Base-by-base conservation (phyloP, 1,140 invertebrate genomes). In the Dryas iulia region DNA sequence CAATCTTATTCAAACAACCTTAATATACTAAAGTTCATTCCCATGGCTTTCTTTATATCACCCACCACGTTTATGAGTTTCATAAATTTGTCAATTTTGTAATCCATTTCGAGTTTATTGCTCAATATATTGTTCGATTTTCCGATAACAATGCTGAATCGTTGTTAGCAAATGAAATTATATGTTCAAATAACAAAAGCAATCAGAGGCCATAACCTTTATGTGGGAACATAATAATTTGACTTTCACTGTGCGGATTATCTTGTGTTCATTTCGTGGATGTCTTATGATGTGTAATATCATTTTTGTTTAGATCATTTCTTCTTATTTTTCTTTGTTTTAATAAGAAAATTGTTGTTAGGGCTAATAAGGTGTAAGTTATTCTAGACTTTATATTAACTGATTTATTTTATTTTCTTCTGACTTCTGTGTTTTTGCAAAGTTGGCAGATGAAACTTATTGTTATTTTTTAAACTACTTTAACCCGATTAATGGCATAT, bases 1-100 rank as follows among this genome's bases (percentile, higher is more conserved):
- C 2, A 23, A 18, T 53, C 54, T 69, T 31, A 58, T 69, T 64
- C 59, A 59, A 59, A 64, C 59, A n/a, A 33, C 35, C 14, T 10
- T 59, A 63, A 53, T 64, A 69, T 52, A 59, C 58, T 47, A 18
- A 47, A 47, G 39, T 2, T 4, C 39, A 21, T 35, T 64, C 33
- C 23, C 59, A 14, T 24, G 60, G 33, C 33, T 64, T 64, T 63
- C 67, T 69, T 69, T 69, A 56, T 59, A 12, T 28, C 26, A 30
- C 30, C 26, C 26, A 30, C 30, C 26, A 63, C 23, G 18, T 69
- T 69, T 69, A 69, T 35, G 60, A 59, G 60, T 53, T 59, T 63
- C 67, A 64, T 69, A 69, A 69, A 69, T 69, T 63, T 69, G 67
- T 64, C 67, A 64, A 64, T 69, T 63, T 69, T 64, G 67, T 69